Evolutionary conservation across 23 tunicate species (phyloP), one percentile per base, ranked within the genome.

Genomic region (Aplidium turbinatum): DNA sequence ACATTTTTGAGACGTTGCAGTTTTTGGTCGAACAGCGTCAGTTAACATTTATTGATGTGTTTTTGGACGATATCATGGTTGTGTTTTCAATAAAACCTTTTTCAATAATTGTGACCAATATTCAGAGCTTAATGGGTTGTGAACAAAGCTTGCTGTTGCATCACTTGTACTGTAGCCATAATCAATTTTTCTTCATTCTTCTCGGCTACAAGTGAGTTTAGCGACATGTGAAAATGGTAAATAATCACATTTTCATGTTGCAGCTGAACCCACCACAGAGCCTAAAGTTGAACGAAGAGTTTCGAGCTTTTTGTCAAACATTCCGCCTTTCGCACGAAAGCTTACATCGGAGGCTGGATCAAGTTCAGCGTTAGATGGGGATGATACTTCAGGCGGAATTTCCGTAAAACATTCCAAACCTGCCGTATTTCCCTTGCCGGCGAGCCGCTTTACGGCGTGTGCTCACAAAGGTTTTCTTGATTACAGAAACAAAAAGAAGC

Each of bases 401-500:
- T 4, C 35, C 3, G 34, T 9, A 22, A 3, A 23, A 6, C 3
- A 5, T 42, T 39, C 38, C 4, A 55, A 28, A 34, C 72, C 78
- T 0, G 29, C 51, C n/a, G 29, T 60, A 35, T 55, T 70, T 23
- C 19, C 38, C 18, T 36, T 76, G 2, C 96, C 96, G 11, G 96
- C 85, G 22, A 31, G 78, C 23, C 78, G 48, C 0, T 40, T 81
- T 0, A 38, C 82, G 2, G 11, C 75, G 19, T 80, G 77, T 9
- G 32, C 86, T 6, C 96, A 89, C 39, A 48, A 70, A 25, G 96
- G 89, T 6, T 89, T 58, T 35, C 35, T 89, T 40, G 88, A 82
- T 71, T 62, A 81, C 31, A 60, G 85, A 40, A 89, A 77, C 72
- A 82, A 82, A 45, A 82, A 82, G 54, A 82, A 78, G 36, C 85